Evolutionary conservation across 2,888 invertebrate species (phyloP), one percentile per base, ranked within the genome.

Genomic region (Apotomis capreana): DNA sequence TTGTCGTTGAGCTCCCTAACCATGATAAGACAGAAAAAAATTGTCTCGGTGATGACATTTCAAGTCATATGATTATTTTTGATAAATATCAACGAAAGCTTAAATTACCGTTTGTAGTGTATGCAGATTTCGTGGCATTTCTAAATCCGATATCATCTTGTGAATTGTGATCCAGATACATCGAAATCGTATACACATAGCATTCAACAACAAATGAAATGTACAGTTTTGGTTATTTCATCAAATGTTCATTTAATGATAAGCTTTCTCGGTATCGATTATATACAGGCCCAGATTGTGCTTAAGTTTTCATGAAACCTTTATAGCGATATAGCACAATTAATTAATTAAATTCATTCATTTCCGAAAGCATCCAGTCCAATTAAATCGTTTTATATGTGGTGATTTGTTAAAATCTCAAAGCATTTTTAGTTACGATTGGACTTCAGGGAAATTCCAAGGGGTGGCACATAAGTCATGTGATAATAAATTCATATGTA

Each of bases 61-160:
- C 37, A 13, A 76, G 74, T 37, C 59, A 76, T 68, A 76, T 54
- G 51, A 37, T 78, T 55, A 59, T 49, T 12, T 79, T 76, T 74
- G 70, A 77, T 49, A 72, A 72, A 10, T 78, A 60, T 59, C 13
- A 75, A 6, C 74, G 68, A 51, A 76, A 74, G 65, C 10, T 70
- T 12, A 70, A 73, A 49, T 61, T 76, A 15, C 76, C 78, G 8
- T 79, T 78, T 69, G 77, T 76, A 44, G 44, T 77, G 8, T 78
- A 79, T 70, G 76, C 77, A n/a, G 73, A 79, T 63, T 79, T 79
- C 69, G 78, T 78, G 60, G 70, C 77, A 6, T 77, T 80, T 74
- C 69, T 79, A 64, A 79, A 74, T 8, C 79, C 78, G 37, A 75
- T 80, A n/a, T 13, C 75, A 15, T 15, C 15, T 15, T 15, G 15